A percentile compares a stretch with the other conserved stretches of the same genome.
These are phyloP conservation scores for Orchestia grillus DNA, from an alignment of 1,140 invertebrate species.

Conservation along the genomic window DNA sequence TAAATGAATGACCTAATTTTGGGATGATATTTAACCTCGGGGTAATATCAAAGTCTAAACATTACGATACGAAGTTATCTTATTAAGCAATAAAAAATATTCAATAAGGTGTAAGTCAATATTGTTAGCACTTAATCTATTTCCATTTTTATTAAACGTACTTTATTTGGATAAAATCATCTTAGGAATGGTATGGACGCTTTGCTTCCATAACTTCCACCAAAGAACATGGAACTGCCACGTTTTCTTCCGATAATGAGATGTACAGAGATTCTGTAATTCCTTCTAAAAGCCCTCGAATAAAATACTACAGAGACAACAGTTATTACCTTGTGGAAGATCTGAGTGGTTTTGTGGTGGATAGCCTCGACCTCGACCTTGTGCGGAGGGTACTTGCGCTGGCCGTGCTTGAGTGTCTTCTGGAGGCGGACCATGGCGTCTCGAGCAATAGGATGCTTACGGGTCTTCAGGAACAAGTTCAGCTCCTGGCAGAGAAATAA, in stretches of 20 bases:
- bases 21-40: no score
- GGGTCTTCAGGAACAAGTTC: constrained; percentile 89
- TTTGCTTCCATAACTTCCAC: neutral
- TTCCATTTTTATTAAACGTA: no score
- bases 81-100: no score
- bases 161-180: no score
- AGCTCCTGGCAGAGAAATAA: constrained; percentile 78
- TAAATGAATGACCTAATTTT: no score
- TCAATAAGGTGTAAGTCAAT: no score
- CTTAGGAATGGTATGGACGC: no score
- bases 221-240: neutral
- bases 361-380: constrained; percentile 99
- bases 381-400: constrained; percentile 98
- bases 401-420: constrained; percentile 94
- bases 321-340: constrained; percentile 88
- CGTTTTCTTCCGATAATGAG: no score
- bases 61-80: no score
- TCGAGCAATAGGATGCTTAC: constrained; percentile 94
- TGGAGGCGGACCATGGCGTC: constrained; percentile 96
- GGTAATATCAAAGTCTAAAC: no score
- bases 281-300: neutral
- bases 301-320: neutral
- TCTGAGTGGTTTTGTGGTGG: constrained; percentile 99
- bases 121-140: no score
- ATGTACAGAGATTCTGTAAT: neutral